Evolutionary conservation across 2,113 vertebrate species (phyloP), one percentile per base, ranked within the genome.

Genomic region (Stercorarius parasiticus): DNA sequence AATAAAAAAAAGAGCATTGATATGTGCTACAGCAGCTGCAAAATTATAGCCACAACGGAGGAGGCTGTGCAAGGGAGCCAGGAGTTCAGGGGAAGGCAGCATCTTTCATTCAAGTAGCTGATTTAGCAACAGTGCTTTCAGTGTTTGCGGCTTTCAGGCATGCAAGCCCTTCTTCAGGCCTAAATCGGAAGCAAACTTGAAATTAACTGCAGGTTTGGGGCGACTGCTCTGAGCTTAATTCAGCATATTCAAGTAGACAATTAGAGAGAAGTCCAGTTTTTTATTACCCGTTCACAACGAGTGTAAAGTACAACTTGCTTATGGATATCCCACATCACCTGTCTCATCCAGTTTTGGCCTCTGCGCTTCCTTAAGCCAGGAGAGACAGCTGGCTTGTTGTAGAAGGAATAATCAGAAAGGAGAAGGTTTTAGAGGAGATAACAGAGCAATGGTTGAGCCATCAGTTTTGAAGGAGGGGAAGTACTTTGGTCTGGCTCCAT

Each of bases 271-370:
- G 65, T 14, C 47, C n/a, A 8, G 29, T 65, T 88, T 58, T 88
- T 40, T 11, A 30, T 40, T 30, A 38, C 47, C 26, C 1, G 4
- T 59, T 73, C 4, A 0, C 50, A 64, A 78, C 0, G 0, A 45
- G 12, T 8, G 32, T 55, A 27, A 88, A 79, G 26, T 66, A 30
- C 5, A 27, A 40, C 23, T 81, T 74, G n/a, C 5, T 81, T 34
- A 50, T 20, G 42, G 65, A 2, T 67, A 74, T n/a, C 45, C 19
- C 1, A 0, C 36, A 45, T 58, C 65, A 66, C 69, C 66, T 36
- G 47, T 61, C 29, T 90, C 36, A 69, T 30, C 36, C 58, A 36
- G 40, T 73, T 85, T 88, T 34, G 55, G 53, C 25, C 40, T 79
- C 66, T 72, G 32, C 40, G 19, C 32, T 62, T 90, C 85, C 70